A percentile compares a stretch with the other conserved stretches of the same genome.
Evolutionary conservation across 2,888 invertebrate species (phyloP).

Genomic region (Sphaerophoria rueppellii): DNA sequence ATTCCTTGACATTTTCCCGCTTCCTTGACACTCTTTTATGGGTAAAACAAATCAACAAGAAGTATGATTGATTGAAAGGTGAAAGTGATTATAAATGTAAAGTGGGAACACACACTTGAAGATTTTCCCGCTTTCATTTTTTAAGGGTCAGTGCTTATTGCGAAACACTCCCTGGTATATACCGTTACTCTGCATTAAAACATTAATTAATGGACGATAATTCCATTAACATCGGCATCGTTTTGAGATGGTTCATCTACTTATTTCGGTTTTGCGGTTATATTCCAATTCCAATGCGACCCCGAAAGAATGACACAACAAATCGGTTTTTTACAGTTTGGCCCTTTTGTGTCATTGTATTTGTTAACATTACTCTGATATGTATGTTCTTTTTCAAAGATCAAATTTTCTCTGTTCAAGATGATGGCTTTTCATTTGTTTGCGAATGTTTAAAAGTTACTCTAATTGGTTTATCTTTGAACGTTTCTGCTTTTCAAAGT

Average conservation of each 20-base stretch:
- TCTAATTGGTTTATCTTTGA: constrained; percentile 75
- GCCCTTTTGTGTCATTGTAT: constrained; percentile 65
- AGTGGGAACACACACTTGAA: no score
- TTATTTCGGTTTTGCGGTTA: constrained; percentile 77
- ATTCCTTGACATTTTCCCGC: no score
- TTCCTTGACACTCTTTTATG: no score
- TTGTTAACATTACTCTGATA: not conserved
- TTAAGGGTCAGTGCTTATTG: no score
- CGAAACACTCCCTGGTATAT: not conserved
- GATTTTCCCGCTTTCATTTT: no score
- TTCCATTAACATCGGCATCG: not conserved
- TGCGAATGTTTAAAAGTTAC: constrained; percentile 76
- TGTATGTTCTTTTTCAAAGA: not conserved
- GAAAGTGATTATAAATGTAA: no score
- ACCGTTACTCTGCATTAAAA: not conserved
- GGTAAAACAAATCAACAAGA: no score
- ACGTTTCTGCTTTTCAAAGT: constrained; percentile 61
- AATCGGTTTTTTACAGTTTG: constrained; percentile 68
- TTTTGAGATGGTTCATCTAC: constrained; percentile 72
- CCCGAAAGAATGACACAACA: not conserved
- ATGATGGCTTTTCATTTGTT: constrained; percentile 61
- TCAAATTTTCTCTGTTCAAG: not conserved
- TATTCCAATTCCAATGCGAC: constrained; percentile 74
- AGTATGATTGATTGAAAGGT: no score
- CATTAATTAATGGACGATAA: not conserved